These are phyloP conservation scores for Caenorhabditis virilis DNA, from an alignment of 2,888 invertebrate genomes.

Conservation along the genomic window DNA sequence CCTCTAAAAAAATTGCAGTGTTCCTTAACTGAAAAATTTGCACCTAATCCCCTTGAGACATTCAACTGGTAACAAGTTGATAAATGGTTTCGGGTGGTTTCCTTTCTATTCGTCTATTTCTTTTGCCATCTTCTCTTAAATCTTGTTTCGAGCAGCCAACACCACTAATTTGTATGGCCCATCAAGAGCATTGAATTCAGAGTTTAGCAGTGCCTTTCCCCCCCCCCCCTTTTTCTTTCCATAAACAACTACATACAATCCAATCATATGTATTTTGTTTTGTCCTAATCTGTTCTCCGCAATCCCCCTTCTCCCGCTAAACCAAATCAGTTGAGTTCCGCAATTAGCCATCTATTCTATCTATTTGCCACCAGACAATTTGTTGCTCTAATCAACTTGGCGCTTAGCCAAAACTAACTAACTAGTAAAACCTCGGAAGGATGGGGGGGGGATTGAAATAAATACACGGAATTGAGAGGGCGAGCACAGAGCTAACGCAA, in stretches of 20 bases:
- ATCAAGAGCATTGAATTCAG: too few species aligned
- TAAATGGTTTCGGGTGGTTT: conserved; percentile 5
- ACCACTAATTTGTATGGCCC: too few species aligned
- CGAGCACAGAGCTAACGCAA: background rate
- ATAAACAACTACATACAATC: conserved; percentile 6
- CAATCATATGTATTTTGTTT: conserved; percentile 37
- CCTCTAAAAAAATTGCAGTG: too few species aligned
- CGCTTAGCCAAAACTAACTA: background rate
- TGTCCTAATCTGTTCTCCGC: background rate
- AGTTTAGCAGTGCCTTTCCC: too few species aligned
- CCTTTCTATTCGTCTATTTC: background rate
- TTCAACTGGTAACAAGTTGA: conserved; percentile 19
- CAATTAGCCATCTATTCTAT: conserved; percentile 40
- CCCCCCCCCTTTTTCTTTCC: background rate
- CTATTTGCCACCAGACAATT: background rate
- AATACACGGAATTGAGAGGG: background rate
- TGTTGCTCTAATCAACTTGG: conserved; percentile 2
- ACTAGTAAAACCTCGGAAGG: background rate
- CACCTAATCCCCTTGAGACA: conserved; percentile 22
- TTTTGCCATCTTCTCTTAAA: background rate
- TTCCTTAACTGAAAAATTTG: conserved; percentile 21
- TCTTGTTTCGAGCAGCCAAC: too few species aligned
- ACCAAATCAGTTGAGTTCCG: conserved; percentile 8
- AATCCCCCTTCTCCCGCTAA: background rate
- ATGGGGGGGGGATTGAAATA: too few species aligned